phyloP scores from a whole-genome alignment of 1,140 invertebrate species.

The Listronotus bonariensis region DNA sequence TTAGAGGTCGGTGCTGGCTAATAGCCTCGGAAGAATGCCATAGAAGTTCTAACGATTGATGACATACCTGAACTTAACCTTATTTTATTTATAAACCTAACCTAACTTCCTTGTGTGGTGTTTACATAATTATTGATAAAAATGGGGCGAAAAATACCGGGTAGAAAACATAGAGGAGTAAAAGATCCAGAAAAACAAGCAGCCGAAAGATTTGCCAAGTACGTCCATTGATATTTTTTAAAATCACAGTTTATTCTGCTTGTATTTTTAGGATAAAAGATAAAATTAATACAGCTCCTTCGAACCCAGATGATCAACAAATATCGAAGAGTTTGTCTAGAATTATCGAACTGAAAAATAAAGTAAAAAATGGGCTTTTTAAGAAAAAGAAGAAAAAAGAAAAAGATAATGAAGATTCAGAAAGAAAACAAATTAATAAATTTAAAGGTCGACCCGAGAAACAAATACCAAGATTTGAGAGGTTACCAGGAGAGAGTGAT shows the following conservation, averaged over 20 bases:
- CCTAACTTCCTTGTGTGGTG: neutral
- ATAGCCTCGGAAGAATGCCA: too few species aligned
- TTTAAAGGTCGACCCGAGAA: conserved; percentile 56
- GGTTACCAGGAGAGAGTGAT: conserved; percentile 56
- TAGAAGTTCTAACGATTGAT: too few species aligned
- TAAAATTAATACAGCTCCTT: conserved; percentile 71
- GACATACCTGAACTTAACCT: too few species aligned
- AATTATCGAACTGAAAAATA: conserved; percentile 64
- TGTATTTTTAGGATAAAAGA: conserved; percentile 61
- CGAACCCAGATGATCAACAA: conserved; percentile 66
- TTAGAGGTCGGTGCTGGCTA: too few species aligned
- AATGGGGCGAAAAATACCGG: conserved; percentile 77
- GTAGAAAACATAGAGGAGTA: conserved; percentile 70
- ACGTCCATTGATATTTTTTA: conserved; percentile 22
- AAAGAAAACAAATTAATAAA: conserved; percentile 16
- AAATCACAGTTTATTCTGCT: conserved; percentile 21
- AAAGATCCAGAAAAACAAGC: conserved; percentile 71
- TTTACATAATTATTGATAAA: conserved; percentile 48
- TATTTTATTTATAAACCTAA: too few species aligned
- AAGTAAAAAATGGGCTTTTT: conserved; percentile 53
- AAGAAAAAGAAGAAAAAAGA: conserved; percentile 45
- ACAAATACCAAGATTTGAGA: conserved; percentile 58
- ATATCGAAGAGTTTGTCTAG: conserved; percentile 66
- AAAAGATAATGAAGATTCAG: conserved; percentile 4
- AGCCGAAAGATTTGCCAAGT: conserved; percentile 63